Base-by-base conservation (phyloP, 2,888 invertebrate genomes). In the Laothoe populi region DNA sequence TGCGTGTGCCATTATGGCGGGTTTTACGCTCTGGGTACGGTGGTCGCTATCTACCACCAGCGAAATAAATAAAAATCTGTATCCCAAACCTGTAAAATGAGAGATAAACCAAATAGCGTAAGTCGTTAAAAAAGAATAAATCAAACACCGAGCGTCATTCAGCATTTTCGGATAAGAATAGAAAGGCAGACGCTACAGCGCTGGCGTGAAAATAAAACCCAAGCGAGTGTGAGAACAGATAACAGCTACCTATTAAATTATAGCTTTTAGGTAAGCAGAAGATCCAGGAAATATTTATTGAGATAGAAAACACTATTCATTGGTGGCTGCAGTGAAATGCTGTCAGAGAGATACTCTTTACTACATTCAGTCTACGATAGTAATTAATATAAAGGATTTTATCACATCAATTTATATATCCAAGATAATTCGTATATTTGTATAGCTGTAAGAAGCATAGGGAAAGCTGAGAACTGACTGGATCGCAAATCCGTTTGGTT, bases 91-190 rank as follows among this genome's bases (percentile, higher is more conserved):
- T 5, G 5, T 44, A 44, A 19, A 44, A 31, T 31, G 8, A 44
- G 1, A 19, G 19, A 26, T 11, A 26, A 24, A 49, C 19, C 26
- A 16, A 19, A 19, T 11, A 19, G 1, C 19, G 19, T 44, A 44
- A 16, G 44, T 44, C 53, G 35, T 53, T 35, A 53, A 35, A 53
- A 53, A 53, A 11, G 10, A 53, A 53, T 53, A 53, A 53, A 35
- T 53, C 53, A 53, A 11, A 31, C 31, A 31, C 19, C 11, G 35
- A n/a, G 16, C 31, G 19, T 19, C 35, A 10, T 31, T 10, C 11
- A 53, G 11, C 16, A 19, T 4, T 31, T 19, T 1, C 53, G 35
- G 77, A 75, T 75, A 77, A 73, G 70, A 75, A 72, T 71, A 73
- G 75, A 76, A 75, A 78, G 74, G 70, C 66, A 68, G 10, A 40